phyloP scores from a whole-genome alignment of 1,140 invertebrate genomes.

The Papilio machaon region DNA sequence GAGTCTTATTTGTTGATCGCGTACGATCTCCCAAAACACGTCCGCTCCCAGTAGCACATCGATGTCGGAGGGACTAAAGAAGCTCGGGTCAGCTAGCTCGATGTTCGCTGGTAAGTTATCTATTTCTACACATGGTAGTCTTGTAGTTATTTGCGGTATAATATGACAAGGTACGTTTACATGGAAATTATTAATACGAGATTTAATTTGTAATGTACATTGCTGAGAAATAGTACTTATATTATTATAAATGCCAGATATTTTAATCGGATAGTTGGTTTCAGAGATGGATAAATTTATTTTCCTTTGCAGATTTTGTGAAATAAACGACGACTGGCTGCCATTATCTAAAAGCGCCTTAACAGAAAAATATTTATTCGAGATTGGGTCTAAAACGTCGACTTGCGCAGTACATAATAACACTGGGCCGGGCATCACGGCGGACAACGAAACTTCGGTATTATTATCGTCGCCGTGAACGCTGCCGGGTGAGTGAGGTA shows the following conservation, averaged over 20 bases:
- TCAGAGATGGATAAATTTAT: neutral
- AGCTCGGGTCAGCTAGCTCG: slow-evolving; percentile 36
- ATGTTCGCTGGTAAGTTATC: neutral
- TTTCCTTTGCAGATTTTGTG: neutral
- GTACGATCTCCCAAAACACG: slow-evolving; percentile 38
- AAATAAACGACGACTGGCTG: too few relatives aligned
- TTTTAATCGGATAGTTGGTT: too few relatives aligned
- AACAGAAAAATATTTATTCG: too few relatives aligned
- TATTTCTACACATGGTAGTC: too few relatives aligned
- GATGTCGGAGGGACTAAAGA: slow-evolving; percentile 35
- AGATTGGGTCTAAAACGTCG: neutral
- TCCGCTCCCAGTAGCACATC: slow-evolving; percentile 37
- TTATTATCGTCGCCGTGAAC: neutral
- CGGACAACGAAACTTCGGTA: neutral
- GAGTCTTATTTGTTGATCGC: slow-evolving; percentile 30
- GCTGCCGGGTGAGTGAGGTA: neutral
- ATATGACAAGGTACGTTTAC: neutral
- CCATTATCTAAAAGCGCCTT: too few relatives aligned
- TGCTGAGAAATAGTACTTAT: neutral
- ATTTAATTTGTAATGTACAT: neutral
- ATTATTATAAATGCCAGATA: too few relatives aligned
- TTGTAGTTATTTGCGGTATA: neutral
- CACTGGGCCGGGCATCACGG: neutral
- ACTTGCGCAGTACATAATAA: neutral
- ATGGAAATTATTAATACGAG: neutral